Base-by-base conservation (phyloP, 2,113 vertebrate species). In the Ellobius talpinus region DNA sequence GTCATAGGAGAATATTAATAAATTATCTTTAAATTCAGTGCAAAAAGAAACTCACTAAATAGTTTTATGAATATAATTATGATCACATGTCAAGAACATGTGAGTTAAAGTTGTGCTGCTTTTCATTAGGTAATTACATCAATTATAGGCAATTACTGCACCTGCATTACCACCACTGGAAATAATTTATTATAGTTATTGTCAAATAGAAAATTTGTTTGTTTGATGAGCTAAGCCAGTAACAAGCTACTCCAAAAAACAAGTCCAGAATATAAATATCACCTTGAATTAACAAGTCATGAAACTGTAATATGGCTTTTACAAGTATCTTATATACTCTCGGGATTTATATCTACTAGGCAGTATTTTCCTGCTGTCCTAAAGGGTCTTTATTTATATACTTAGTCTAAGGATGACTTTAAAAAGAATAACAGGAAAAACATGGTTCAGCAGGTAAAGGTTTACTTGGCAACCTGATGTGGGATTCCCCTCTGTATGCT, bases 21-120 rank as follows among this genome's bases (percentile, higher is more conserved):
- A 97, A 86, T 94, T 81, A 39, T 97, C 89, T 90, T 87, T 97
- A 98, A 98, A 98, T 94, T 97, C 61, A 65, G 89, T 96, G 96
- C 89, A 93, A 97, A 93, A 17, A 95, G 13, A 72, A 88, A 88
- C 92, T 96, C 89, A 81, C 29, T 93, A 55, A 95, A 96, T 77
- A 94, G 94, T 97, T 97, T 98, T 96, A 97, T 95, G 95, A 58
- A 63, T 96, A 65, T 95, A 87, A 90, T 52, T 89, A 45, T n/a
- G 96, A 91, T 31, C 11, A 90, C 92, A 61, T 88, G 10, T 76
- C 96, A 74, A 89, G 74, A 95, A 47, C 73, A 52, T 47, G 16
- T 66, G 52, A 93, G 21, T 96, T 74, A 98, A 94, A 61, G 6
- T 95, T 96, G 84, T 93, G 1, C 65, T 90, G 21, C 82, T 96